Conservation (phyloP, 2,888 invertebrate genomes). For the Oegoconia quadripuncta region DNA sequence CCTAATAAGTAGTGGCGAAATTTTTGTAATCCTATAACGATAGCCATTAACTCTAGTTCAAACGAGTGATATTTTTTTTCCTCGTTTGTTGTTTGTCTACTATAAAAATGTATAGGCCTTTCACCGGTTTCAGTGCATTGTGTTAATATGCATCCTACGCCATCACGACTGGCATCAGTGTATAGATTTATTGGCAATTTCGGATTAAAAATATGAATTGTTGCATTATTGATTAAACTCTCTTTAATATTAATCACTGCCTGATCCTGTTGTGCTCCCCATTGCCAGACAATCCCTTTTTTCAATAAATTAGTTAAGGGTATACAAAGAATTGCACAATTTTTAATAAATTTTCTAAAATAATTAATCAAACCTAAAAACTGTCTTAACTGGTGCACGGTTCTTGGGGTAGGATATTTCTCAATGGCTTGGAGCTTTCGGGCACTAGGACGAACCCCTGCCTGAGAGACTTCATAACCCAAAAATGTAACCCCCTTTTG, state of each 20-base stretch:
- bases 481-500: conserved; percentile 8
- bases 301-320: conserved; percentile 24
- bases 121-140: conserved; percentile 15
- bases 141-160: conserved; percentile 11
- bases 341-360: conserved; percentile 24
- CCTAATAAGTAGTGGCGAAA: conserved; percentile 9
- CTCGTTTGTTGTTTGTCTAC: conserved; percentile 21
- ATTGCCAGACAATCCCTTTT: conserved; percentile 25
- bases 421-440: conserved; percentile 11
- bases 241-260: not conserved
- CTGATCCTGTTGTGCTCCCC: conserved; percentile 20
- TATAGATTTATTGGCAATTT: conserved; percentile 5
- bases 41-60: conserved; percentile 17
- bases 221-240: not conserved
- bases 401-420: conserved; percentile 13
- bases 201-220: conserved; percentile 12
- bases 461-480: conserved; percentile 11
- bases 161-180: conserved; percentile 17
- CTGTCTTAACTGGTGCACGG: conserved; percentile 26
- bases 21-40: conserved; percentile 10
- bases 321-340: no score
- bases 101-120: conserved; percentile 15
- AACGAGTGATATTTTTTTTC: conserved; percentile 19
- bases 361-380: conserved; percentile 28
- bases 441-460: conserved; percentile 7